These are phyloP conservation scores for Thinocorus orbignyianus DNA, from an alignment of 2,113 vertebrate species.

Conservation along the genomic window DNA sequence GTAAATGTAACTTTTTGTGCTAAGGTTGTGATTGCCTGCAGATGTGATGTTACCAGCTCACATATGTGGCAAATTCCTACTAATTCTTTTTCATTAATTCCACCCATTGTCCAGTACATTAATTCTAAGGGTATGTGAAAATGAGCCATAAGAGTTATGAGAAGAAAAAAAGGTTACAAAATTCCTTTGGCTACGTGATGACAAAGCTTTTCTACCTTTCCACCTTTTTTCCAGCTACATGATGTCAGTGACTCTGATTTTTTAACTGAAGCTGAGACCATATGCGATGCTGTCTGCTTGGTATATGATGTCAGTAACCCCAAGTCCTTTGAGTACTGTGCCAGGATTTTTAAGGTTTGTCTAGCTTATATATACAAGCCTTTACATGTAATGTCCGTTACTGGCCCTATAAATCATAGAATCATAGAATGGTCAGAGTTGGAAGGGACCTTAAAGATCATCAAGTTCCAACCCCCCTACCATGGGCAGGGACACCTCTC, in stretches of 20 bases:
- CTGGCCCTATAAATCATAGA: too few relatives aligned
- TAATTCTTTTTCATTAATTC: not conserved
- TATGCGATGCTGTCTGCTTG: slow-evolving; percentile 93
- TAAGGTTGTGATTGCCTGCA: not conserved
- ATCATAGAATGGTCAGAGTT: too few relatives aligned
- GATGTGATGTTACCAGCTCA: not conserved
- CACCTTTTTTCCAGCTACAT: slow-evolving; percentile 81
- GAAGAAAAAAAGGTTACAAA: not conserved
- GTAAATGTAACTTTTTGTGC: not conserved
- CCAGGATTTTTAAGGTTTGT: slow-evolving; percentile 95
- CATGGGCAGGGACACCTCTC: too few relatives aligned
- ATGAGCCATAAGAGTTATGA: not conserved
- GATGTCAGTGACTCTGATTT: slow-evolving; percentile 91
- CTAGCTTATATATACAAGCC: not conserved
- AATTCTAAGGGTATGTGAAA: not conserved
- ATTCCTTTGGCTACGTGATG: not conserved
- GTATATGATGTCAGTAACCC: slow-evolving; percentile 93
- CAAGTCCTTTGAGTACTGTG: slow-evolving; percentile 94
- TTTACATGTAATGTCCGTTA: not conserved
- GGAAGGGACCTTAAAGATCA: too few relatives aligned
- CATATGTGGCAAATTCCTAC: not conserved
- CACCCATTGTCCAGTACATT: not conserved
- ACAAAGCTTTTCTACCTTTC: not conserved
- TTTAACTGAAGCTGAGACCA: slow-evolving; percentile 85
- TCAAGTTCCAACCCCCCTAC: too few relatives aligned